A percentile compares a stretch with the other conserved stretches of the same genome.
Conservation (phyloP, 2,888 invertebrate genomes). For the Copidosoma aretas region DNA sequence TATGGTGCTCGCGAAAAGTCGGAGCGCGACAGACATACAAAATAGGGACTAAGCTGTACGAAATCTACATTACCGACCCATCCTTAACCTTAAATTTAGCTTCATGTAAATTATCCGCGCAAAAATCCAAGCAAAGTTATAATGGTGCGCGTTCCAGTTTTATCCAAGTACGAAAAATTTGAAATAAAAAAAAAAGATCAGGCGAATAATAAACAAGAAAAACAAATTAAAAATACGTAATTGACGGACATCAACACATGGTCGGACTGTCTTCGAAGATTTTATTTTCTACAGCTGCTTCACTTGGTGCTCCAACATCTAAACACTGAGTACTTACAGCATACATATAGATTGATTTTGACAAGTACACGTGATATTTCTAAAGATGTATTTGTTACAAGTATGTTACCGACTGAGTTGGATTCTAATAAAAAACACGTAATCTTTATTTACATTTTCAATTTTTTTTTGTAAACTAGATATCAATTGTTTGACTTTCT, state of each 20-base stretch:
- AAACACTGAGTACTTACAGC: too few relatives aligned
- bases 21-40: not conserved
- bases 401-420: not conserved
- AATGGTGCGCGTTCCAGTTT: constrained; percentile 1
- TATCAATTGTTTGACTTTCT: too few relatives aligned
- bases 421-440: not conserved
- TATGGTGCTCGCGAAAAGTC: constrained; percentile 13
- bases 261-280: too few relatives aligned
- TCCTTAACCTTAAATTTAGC: not conserved
- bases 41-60: not conserved
- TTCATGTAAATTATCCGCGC: not conserved
- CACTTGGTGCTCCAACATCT: too few relatives aligned
- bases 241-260: constrained; percentile 45
- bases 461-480: constrained; percentile 42
- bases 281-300: too few relatives aligned
- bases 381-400: not conserved
- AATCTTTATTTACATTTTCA: not conserved
- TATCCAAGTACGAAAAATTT: constrained; percentile 1
- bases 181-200: constrained; percentile 39
- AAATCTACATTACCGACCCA: constrained; percentile 3
- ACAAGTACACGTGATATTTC: too few relatives aligned
- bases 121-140: not conserved
- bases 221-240: constrained; percentile 38
- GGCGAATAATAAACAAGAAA: constrained; percentile 31
- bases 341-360: too few relatives aligned